Conservation (phyloP, 2,113 vertebrate species). For the Tachysurus fulvidraco region DNA sequence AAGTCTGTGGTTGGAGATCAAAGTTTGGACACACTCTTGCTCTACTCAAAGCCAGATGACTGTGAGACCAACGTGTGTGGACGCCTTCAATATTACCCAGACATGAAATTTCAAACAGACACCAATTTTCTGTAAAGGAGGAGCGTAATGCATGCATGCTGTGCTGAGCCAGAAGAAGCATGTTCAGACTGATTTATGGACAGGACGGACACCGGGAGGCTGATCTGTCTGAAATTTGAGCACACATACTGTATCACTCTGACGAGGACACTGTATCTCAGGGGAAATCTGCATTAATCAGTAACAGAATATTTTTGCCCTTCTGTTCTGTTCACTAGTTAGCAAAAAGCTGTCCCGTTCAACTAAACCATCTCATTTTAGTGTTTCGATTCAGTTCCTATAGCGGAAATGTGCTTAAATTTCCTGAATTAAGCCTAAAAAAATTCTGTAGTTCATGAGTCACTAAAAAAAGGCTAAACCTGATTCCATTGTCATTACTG, state of each 20-base stretch:
- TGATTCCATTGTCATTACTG: background rate
- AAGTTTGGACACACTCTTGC: constrained; percentile 6
- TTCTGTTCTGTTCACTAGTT: background rate
- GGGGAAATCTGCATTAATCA: background rate
- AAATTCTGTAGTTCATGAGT: background rate
- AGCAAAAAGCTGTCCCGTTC: background rate
- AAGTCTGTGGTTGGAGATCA: constrained; percentile 32
- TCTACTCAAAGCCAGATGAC: constrained; percentile 30
- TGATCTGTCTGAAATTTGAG: background rate
- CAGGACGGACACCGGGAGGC: background rate
- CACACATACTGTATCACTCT: background rate
- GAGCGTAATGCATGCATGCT: background rate
- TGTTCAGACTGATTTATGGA: constrained; percentile 19
- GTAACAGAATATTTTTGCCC: background rate
- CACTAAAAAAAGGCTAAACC: background rate
- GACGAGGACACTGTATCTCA: background rate
- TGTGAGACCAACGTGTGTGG: background rate
- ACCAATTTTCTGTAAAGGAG: constrained; percentile 19
- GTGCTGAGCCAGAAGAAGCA: background rate
- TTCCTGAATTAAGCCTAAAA: background rate
- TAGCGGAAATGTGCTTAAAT: background rate
- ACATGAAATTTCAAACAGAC: constrained; percentile 46
- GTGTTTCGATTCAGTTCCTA: background rate
- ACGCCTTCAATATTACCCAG: constrained; percentile 31
- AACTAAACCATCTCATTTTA: background rate